Evolutionary conservation across 1,140 invertebrate genomes (phyloP), one percentile per base, ranked within the genome.

Genomic region (Pantala flavescens): DNA sequence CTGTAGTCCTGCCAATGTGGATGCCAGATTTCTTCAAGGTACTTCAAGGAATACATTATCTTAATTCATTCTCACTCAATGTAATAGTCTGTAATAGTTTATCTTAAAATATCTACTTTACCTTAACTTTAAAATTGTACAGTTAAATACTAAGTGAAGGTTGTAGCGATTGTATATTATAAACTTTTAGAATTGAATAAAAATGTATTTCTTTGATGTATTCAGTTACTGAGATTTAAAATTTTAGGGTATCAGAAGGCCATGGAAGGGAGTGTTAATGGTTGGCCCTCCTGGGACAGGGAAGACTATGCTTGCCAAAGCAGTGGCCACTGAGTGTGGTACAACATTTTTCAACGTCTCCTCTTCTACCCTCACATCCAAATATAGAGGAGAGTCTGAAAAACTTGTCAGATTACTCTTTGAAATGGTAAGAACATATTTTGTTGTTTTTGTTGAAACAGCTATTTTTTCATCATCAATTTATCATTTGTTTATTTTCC

Each of bases 211-310:
- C n/a, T n/a, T n/a, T n/a, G n/a, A n/a, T n/a, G n/a, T n/a, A n/a
- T n/a, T n/a, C n/a, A n/a, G n/a, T n/a, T n/a, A n/a, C n/a, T n/a
- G n/a, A n/a, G n/a, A n/a, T n/a, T n/a, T n/a, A n/a, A n/a, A n/a
- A n/a, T n/a, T n/a, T n/a, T 74, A 82, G 80, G 88, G 88, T 14
- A 89, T 90, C 73, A 78, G 88, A 43, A 78, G 88, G 74, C 93
- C 93, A 2, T 96, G 93, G 93, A 93, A 93, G 81, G 93, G 93
- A n/a, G 91, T 95, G 0, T 80, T 95, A 70, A 88, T 93, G 86
- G 91, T 93, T 12, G 93, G 93, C 2, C 93, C 93, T 2, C 93
- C 91, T 10, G 91, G 91, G 9, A 74, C 73, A 24, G 88, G 89
- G 14, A 90, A 90, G 80, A 90, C 89, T 11, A 81, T 91, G 72